Percentiles rank a stretch among this genome's conserved stretches.
Conservation (phyloP, 2,888 invertebrate species). For the Mythimna pallens region DNA sequence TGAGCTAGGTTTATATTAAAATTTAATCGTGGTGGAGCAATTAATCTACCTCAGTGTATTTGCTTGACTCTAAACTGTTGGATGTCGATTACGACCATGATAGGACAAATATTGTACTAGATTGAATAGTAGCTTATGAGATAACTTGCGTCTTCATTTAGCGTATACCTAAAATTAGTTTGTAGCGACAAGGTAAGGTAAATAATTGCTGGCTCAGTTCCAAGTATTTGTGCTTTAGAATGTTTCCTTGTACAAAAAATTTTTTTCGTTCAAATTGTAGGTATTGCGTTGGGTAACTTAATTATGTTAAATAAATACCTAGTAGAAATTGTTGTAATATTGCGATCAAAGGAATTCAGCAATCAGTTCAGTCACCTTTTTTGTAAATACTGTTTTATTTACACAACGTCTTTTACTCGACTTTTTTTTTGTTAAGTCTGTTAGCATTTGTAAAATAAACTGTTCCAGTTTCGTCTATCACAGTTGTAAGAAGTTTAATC, state of each 20-base stretch:
- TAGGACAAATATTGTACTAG: constrained; percentile 51
- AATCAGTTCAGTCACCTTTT: not conserved
- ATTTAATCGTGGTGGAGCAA: constrained; percentile 39
- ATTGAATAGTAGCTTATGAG: constrained; percentile 48
- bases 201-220: constrained; percentile 50
- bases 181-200: constrained; percentile 39
- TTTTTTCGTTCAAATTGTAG: constrained; percentile 3
- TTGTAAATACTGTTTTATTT: not conserved
- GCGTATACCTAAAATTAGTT: constrained; percentile 48
- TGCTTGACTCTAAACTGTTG: constrained; percentile 32
- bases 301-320: constrained; percentile 24
- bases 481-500: not conserved
- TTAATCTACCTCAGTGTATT: constrained; percentile 43
- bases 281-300: constrained; percentile 32
- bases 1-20: constrained; percentile 55
- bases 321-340: not conserved
- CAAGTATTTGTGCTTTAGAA: constrained; percentile 47
- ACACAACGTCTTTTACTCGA: not conserved
- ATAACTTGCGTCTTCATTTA: constrained; percentile 42
- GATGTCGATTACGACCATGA: constrained; percentile 49
- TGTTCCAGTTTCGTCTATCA: not conserved
- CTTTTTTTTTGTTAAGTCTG: not conserved
- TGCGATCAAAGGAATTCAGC: not conserved
- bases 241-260: constrained; percentile 30
- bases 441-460: not conserved